Base-by-base conservation (phyloP, 2,113 vertebrate genomes). In the Albula glossodonta region DNA sequence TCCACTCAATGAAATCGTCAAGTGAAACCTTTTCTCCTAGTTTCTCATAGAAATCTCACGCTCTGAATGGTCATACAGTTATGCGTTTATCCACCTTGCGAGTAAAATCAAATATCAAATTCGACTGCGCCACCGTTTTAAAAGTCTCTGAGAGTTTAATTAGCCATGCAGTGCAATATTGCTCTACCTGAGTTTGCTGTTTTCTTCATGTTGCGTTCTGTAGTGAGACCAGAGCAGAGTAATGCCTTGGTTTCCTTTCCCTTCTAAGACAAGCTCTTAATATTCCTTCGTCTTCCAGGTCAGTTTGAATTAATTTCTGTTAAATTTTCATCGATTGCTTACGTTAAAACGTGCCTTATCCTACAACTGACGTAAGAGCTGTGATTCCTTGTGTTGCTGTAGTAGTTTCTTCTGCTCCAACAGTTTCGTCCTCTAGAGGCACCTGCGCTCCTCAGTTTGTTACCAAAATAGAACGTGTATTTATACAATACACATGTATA, bases 121-220 rank as follows among this genome's bases (percentile, higher is more conserved):
- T 25, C 66, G 66, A n/a, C 25, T 25, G 9, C 31, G 31, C 31
- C 31, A 41, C 31, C 31, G 31, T 1, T 41, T 41, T 41, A 41
- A 41, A 41, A 41, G 31, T 41, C 31, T 41, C 31, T 41, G 31
- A 25, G 2, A 10, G 22, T 31, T 74, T 22, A 19, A 17, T 70
- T 70, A 22, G 63, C 17, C 63, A 70, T 70, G 22, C 17, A 74
- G 2, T 31, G 25, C 22, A 22, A 31, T 19, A 10, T 22, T 70
- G 3, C 1, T 15, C 63, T 74, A 74, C 66, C 66, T 74, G 66
- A 74, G 66, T 74, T 74, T 74, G 66, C 4, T 8, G 66, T 31
- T 22, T 74, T 74, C 66, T 74, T 74, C 66, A 74, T 74, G 66
- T 74, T 74, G 6, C 66, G 66, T 74, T 74, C n/a, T 74, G n/a